Conservation (phyloP, 1,140 invertebrate species). For the Sinella curviseta region DNA sequence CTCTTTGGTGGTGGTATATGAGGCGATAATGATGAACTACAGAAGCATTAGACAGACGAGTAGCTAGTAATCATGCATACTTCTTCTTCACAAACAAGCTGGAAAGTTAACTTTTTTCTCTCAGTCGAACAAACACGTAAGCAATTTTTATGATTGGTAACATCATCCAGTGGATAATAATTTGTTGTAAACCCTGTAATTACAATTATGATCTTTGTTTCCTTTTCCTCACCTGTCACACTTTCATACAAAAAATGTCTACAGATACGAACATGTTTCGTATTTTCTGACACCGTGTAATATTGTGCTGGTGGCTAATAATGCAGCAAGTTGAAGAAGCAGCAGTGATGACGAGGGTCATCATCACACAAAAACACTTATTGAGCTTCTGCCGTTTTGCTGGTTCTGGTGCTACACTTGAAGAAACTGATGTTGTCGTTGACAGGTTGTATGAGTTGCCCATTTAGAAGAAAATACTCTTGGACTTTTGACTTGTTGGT, state of each 20-base stretch:
- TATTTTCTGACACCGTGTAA: no score
- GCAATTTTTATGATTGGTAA: not conserved
- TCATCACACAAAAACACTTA: not conserved
- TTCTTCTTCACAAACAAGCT: not conserved
- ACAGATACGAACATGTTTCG: not conserved
- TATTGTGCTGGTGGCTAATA: not conserved
- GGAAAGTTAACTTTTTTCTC: not conserved
- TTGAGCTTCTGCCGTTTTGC: not conserved
- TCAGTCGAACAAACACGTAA: not conserved
- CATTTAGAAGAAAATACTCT: not conserved
- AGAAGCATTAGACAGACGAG: not conserved
- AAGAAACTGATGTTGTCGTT: not conserved
- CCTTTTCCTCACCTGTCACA: constrained; percentile 20
- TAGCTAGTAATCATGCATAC: not conserved
- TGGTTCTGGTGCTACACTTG: no score
- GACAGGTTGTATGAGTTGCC: not conserved
- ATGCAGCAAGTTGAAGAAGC: no score
- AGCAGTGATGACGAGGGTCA: constrained; percentile 1
- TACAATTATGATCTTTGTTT: constrained; percentile 25
- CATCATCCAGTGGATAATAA: not conserved
- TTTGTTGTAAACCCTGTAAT: constrained; percentile 22
- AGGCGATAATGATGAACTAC: not conserved
- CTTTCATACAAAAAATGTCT: not conserved
- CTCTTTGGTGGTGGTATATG: constrained; percentile 6
- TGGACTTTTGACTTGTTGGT: no score